Conservation (phyloP, 2,888 invertebrate genomes). For the Drosophila mimetica region DNA sequence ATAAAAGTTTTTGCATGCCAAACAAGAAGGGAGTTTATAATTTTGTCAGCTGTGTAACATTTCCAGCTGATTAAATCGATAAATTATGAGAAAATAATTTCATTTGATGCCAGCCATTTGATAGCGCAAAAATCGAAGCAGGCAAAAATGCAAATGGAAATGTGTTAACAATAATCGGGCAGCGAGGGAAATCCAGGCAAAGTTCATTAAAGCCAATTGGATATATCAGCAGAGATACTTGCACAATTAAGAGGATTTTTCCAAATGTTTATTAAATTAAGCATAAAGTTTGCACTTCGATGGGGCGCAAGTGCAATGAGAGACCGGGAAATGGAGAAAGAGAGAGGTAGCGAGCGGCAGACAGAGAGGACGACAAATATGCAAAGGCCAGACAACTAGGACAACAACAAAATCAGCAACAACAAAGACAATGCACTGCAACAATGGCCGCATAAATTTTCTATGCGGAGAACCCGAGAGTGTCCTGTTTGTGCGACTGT, state of each 20-base stretch:
- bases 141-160: constrained; percentile 35
- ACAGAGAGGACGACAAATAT: constrained; percentile 77
- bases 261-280: constrained; percentile 42
- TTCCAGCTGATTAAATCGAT: constrained; percentile 77
- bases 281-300: constrained; percentile 37
- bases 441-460: constrained; percentile 78
- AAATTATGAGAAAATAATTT: constrained; percentile 73
- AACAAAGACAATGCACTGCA: constrained; percentile 68
- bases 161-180: constrained; percentile 51
- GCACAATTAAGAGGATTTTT: constrained; percentile 5
- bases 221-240: constrained; percentile 48
- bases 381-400: constrained; percentile 74
- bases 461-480: constrained; percentile 58
- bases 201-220: constrained; percentile 66
- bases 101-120: constrained; percentile 59
- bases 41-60: constrained; percentile 78
- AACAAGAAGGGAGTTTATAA: constrained; percentile 71
- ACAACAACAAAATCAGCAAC: constrained; percentile 60
- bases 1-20: constrained; percentile 64
- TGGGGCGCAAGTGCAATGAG: constrained; percentile 55
- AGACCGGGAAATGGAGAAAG: constrained; percentile 10
- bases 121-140: constrained; percentile 29
- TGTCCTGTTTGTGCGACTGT: constrained; percentile 25
- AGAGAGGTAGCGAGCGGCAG: constrained; percentile 39
- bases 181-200: constrained; percentile 1